Evolutionary conservation across 2,888 invertebrate species (phyloP).

Genomic region (Aphodius sticticus): DNA sequence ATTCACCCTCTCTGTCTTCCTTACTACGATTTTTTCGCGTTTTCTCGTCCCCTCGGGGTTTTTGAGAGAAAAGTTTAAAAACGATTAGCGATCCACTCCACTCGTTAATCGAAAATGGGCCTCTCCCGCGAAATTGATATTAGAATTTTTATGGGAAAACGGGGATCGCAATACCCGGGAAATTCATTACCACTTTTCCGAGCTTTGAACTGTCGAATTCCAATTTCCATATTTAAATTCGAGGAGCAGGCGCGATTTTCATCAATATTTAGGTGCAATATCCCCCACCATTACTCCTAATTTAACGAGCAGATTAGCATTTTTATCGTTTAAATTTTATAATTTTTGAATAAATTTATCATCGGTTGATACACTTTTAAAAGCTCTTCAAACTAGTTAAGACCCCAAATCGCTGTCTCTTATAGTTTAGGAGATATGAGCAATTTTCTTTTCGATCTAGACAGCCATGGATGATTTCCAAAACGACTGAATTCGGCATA

Average conservation of each 20-base stretch:
- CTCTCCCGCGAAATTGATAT: constrained; percentile 52
- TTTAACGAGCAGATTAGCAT: background rate
- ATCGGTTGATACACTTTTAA: background rate
- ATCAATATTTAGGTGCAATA: background rate
- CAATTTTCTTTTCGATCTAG: background rate
- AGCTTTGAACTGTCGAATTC: constrained; percentile 20
- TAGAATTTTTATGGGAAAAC: constrained; percentile 48
- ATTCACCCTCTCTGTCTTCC: constrained; percentile 13
- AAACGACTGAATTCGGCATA: background rate
- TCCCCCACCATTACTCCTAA: background rate
- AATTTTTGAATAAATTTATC: background rate
- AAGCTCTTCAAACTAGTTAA: background rate
- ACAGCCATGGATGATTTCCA: background rate
- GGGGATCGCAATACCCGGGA: constrained; percentile 36
- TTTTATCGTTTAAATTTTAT: background rate
- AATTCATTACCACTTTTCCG: constrained; percentile 7
- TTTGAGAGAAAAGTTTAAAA: constrained; percentile 36
- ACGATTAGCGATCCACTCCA: constrained; percentile 29
- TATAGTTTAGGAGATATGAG: background rate
- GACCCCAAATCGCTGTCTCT: background rate
- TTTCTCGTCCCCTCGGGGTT: constrained; percentile 11
- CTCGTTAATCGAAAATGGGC: constrained; percentile 54
- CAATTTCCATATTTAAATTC: constrained; percentile 25
- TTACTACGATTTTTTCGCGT: constrained; percentile 8
- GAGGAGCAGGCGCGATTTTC: background rate